phyloP scores from a whole-genome alignment of 23 tunicate species.

The Phallusia fumigata region DNA sequence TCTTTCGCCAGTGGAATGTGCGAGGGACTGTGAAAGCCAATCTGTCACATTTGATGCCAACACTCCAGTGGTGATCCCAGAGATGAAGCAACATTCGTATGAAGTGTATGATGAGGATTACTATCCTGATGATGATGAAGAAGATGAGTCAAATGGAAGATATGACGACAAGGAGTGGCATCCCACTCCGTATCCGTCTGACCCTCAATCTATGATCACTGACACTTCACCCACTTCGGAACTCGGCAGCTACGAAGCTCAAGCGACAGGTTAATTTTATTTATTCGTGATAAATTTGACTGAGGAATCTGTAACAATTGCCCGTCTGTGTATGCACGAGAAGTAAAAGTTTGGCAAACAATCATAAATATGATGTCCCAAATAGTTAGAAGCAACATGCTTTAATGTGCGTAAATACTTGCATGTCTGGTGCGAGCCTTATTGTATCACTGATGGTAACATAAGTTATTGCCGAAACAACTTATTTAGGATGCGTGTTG shows the following conservation, averaged over 20 bases:
- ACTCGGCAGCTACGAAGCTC: neutral
- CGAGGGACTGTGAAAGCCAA: neutral
- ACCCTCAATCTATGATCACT: conserved; percentile 17
- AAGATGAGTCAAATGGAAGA: neutral
- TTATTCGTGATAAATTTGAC: neutral
- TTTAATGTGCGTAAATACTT: no score
- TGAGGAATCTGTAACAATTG: no score
- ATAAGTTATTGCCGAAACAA: no score
- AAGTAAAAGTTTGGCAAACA: no score
- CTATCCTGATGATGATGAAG: conserved; percentile 6
- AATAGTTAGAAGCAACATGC: no score
- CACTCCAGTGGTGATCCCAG: neutral
- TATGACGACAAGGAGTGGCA: conserved; percentile 12
- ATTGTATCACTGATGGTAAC: no score
- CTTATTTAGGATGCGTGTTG: no score
- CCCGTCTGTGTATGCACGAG: no score
- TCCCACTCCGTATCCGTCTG: conserved; percentile 9
- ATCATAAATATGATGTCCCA: no score
- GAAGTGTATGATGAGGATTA: conserved; percentile 13
- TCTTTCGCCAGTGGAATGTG: neutral
- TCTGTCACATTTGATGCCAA: conserved; percentile 1
- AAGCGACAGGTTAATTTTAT: neutral
- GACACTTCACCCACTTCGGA: conserved; percentile 22
- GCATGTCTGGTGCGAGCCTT: no score
- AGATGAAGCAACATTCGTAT: neutral